phyloP scores from a whole-genome alignment of 2,797 vertebrate species.

The Lutjanus campechanus region DNA sequence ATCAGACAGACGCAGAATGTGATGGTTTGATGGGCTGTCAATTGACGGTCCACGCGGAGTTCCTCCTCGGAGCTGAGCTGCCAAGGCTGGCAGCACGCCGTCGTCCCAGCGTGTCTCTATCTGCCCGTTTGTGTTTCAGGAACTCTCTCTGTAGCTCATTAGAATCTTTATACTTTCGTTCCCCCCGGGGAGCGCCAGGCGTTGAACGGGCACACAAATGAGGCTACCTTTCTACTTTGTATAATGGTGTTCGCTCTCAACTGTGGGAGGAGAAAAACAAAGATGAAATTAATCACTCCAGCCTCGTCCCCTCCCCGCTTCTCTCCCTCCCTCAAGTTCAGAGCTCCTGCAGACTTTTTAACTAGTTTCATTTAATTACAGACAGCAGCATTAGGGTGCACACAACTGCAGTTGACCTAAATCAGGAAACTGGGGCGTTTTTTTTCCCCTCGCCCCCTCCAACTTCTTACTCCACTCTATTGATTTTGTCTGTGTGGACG shows the following conservation, averaged over 20 bases:
- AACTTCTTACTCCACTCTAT: conserved; percentile 76
- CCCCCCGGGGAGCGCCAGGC: conserved; percentile 56
- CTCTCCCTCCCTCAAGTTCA: conserved; percentile 49
- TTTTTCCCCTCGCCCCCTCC: conserved; percentile 25
- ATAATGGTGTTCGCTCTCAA: conserved; percentile 48
- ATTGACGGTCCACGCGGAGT: conserved; percentile 57
- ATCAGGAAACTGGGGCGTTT: conserved; percentile 84
- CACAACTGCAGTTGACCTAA: conserved; percentile 82
- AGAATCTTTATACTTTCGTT: conserved; percentile 64
- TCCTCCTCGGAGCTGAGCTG: conserved; percentile 56
- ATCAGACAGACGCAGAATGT: conserved; percentile 22
- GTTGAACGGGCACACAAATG: conserved; percentile 68
- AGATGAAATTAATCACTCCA: conserved; percentile 78
- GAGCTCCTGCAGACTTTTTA: conserved; percentile 68
- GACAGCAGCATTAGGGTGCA: conserved; percentile 75
- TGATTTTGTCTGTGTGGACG: conserved; percentile 75
- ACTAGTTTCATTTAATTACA: conserved; percentile 83
- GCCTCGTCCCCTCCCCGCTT: conserved; percentile 45
- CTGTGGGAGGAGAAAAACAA: conserved; percentile 78
- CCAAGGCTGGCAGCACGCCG: conserved; percentile 44
- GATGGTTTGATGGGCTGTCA: conserved; percentile 70
- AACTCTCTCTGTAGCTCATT: conserved; percentile 74
- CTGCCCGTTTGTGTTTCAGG: conserved; percentile 60
- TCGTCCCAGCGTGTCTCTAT: conserved; percentile 49
- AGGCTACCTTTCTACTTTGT: conserved; percentile 77